phyloP scores from a whole-genome alignment of 1,140 invertebrate genomes.

The Zaprionus ornatus region DNA sequence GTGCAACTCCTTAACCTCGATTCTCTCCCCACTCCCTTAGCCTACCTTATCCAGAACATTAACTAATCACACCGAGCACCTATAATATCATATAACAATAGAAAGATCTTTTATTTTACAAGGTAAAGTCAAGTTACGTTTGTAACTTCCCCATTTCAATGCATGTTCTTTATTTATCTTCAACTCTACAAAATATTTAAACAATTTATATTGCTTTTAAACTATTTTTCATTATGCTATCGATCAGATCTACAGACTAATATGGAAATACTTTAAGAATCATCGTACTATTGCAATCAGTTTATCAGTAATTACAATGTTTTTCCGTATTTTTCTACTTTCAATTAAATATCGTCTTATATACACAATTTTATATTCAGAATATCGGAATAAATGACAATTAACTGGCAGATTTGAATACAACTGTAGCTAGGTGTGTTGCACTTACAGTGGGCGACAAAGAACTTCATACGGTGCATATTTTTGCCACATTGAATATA shows the following conservation, averaged over 20 bases:
- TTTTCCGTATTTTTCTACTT: not conserved
- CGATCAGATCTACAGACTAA: not conserved
- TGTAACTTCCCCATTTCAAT: not conserved
- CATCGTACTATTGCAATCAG: no score
- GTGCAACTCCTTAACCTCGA: conserved; percentile 23
- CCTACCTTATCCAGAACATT: no score
- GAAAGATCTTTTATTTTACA: not conserved
- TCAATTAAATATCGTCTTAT: not conserved
- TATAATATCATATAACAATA: not conserved
- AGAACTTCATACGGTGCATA: not conserved
- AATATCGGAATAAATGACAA: not conserved
- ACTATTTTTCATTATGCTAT: not conserved
- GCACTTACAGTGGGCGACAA: not conserved
- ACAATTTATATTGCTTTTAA: not conserved
- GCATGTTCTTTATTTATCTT: not conserved
- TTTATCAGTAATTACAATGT: not conserved
- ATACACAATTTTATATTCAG: not conserved
- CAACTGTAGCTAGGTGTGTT: not conserved
- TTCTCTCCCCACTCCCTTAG: not conserved
- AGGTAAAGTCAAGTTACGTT: not conserved
- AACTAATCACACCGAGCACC: no score
- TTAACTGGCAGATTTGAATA: not conserved
- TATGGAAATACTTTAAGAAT: no score
- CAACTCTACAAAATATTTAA: not conserved
- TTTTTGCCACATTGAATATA: no score